Base-by-base conservation (phyloP, 2,113 vertebrate species). In the Equus quagga region DNA sequence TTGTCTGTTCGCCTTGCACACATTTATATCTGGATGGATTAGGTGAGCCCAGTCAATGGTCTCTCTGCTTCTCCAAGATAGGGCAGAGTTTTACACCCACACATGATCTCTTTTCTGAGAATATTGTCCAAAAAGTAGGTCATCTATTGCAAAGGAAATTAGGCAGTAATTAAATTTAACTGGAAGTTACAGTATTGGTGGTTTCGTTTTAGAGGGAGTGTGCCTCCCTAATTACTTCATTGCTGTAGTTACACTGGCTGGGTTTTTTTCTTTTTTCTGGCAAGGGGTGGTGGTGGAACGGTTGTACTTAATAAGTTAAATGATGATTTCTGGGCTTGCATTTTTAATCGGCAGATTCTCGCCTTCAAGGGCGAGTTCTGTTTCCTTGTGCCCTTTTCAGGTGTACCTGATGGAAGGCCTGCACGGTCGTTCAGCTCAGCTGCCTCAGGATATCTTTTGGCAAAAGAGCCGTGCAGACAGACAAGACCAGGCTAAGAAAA, bases 141-240 rank as follows among this genome's bases (percentile, higher is more conserved):
- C 95, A 98, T 94, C 94, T 98, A 81, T 97, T 98, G 80, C 97
- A 96, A 97, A 98, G 92, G 46, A 98, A 98, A 98, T 97, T 94
- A 97, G 90, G 36, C 70, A 88, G 95, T 97, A 97, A 98, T 98
- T 98, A 97, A 97, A 98, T 98, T 97, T 98, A 97, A 98, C 96
- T 97, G 84, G 76, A 95, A 97, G 80, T 72, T 97, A 84, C 51
- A 91, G 76, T 89, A 92, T 89, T 85, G 62, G 90, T 89, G 90
- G 46, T 83, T 95, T 95, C 91, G 95, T 94, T 95, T 97, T 90
- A 94, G 83, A 96, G 81, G 78, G 76, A 95, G 80, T 67, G 1
- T 62, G 58, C 60, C 82, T 96, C 76, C 62, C 56, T 51, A n/a
- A 98, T 98, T 97, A 90, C 76, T 94, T 88, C 97, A 83, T 97